phyloP scores from a whole-genome alignment of 64 coral and sea anemone species.

The Pocillopora damicornis region DNA sequence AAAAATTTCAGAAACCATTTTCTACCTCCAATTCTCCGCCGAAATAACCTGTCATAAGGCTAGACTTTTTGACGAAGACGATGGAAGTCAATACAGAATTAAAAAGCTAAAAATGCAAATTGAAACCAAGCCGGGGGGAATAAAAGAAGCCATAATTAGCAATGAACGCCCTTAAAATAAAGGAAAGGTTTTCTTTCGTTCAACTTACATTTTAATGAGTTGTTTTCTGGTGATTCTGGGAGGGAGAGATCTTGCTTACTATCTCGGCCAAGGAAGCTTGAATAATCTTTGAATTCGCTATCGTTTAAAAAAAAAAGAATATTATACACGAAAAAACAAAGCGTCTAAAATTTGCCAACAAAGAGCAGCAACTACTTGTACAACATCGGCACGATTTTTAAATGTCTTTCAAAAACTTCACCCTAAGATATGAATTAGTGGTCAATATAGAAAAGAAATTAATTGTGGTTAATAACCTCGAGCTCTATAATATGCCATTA shows the following conservation, averaged over 20 bases:
- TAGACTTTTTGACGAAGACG: background rate
- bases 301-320: background rate
- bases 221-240: background rate
- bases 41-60: background rate
- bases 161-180: background rate
- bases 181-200: too few relatives aligned
- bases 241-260: background rate
- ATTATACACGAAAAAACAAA: background rate
- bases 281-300: background rate
- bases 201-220: too few relatives aligned
- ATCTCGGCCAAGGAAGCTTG: background rate
- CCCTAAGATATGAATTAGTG: background rate
- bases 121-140: background rate
- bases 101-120: background rate
- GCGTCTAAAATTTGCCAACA: background rate
- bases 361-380: background rate
- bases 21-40: background rate
- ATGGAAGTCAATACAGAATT: background rate
- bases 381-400: background rate
- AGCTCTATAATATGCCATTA: background rate
- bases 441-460: background rate
- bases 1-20: background rate
- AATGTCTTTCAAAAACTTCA: background rate
- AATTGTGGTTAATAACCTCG: background rate
- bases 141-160: background rate